Base-by-base conservation (phyloP, 1,140 invertebrate genomes). In the Geopemphigus sp. region DNA sequence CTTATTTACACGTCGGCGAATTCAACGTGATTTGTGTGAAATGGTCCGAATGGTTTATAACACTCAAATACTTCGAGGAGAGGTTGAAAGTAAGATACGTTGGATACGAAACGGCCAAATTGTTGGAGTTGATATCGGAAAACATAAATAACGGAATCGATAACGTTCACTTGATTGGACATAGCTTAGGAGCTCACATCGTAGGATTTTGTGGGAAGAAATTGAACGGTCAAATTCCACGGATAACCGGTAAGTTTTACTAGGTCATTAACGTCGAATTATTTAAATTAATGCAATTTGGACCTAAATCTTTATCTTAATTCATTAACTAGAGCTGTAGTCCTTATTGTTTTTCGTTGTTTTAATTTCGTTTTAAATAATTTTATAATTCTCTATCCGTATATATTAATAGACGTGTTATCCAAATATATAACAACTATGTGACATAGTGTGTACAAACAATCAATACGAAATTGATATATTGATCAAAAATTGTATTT, bases 131-230 rank as follows among this genome's bases (percentile, higher is more conserved):
- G 14, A 47, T 82, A 83, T 80, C 82, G 83, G 73, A 81, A 0
- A 68, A 81, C n/a, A 50, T 47, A 39, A 10, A 8, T 0, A 12
- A 19, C 24, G 66, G 45, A 5, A 86, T 88, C 61, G 83, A 87
- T 2, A 85, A 88, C 63, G 88, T 93, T 80, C 92, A 95, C 83
- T 84, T 95, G 15, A 89, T 95, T 76, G 94, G 94, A 0, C 94
- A 95, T 86, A 94, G 93, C 82, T 86, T 96, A 11, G 94, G 94
- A 0, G 91, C 93, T 0, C 94, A 96, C 83, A 90, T 94, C 22
- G 89, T 91, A 0, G 92, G 93, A 1, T 91, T 91, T 80, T 88
- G 91, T 0, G 93, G 93, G 1, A 89, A 89, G 82, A 82, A 81
- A 24, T 83, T 87, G 76, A 87, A 88, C 4, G 82, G 84, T 29